Evolutionary conservation across 2,113 vertebrate species (phyloP), one percentile per base, ranked within the genome.

Genomic region (Aphelocoma coerulescens): DNA sequence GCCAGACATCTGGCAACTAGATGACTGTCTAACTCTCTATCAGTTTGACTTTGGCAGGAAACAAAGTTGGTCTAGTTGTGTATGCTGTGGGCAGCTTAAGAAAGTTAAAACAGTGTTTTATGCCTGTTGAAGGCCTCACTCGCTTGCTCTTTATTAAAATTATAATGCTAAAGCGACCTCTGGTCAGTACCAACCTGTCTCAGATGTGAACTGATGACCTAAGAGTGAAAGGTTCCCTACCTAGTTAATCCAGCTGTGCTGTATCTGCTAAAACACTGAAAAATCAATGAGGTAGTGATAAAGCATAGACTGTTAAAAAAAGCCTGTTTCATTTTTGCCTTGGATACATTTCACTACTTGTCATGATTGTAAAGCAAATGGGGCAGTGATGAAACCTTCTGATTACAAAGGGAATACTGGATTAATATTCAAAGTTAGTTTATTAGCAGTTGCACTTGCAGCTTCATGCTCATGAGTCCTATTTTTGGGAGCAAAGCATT

Each of bases 1-100:
- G 97, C 97, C 98, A 98, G 98, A 98, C 97, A 98, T 98, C 97
- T 98, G 98, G 98, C 97, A 96, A 97, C 97, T 96, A 95, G 97
- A 98, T 97, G 96, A 95, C 91, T 24, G 5, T 95, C 95, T 96
- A 93, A 96, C 95, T 98, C 95, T 97, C 94, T 94, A 98, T 97
- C 95, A 85, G 86, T 93, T 97, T 28, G 91, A 97, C 96, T 97
- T 97, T 96, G 97, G 96, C 97, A 96, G 92, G 95, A 84, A 32
- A 68, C 92, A 92, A 91, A 96, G 91, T 94, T 97, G 65, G 89
- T 97, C 94, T 97, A 84, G 97, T 96, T 94, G 92, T 91, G 69
- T 72, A 74, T 91, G 89, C 96, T 91, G 54, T 63, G 58, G 69
- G 58, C 94, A 80, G 91, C 87, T 90, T 30, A 91, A 95, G 96